These are phyloP conservation scores for Dolichomitus sp. DNA, from an alignment of 2,888 invertebrate genomes.

Conservation along the genomic window DNA sequence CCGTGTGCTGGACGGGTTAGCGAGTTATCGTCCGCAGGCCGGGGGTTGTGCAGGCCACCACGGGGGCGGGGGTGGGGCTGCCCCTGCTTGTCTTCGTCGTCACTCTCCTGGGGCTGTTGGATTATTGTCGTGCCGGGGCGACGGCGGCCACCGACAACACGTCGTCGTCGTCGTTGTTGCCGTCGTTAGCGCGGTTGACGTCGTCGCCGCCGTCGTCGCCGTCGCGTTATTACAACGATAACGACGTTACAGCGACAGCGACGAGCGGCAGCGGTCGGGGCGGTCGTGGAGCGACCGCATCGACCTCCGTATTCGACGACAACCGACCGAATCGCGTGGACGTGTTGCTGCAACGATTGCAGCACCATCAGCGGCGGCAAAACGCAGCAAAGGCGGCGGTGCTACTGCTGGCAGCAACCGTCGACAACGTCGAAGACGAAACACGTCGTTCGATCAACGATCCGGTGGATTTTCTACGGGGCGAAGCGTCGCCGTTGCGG, in stretches of 20 bases:
- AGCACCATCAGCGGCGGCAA: neutral
- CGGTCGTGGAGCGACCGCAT: constrained; percentile 12
- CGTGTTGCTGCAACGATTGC: neutral
- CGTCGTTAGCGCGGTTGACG: constrained; percentile 58
- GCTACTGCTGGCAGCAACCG: constrained; percentile 11
- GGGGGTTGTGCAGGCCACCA: constrained; percentile 81
- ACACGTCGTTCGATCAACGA: neutral
- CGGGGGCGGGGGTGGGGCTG: constrained; percentile 83
- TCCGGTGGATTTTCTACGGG: constrained; percentile 7
- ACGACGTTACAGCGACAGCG: constrained; percentile 52
- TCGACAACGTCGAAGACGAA: constrained; percentile 12
- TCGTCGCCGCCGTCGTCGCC: constrained; percentile 58
- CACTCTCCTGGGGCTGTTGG: constrained; percentile 75
- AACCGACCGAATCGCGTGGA: neutral
- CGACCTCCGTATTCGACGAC: constrained; percentile 23
- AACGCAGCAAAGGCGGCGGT: neutral
- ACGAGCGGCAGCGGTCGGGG: constrained; percentile 41
- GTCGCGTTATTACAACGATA: constrained; percentile 61
- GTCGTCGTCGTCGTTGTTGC: constrained; percentile 62
- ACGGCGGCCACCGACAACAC: constrained; percentile 76
- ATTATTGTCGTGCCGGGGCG: constrained; percentile 70
- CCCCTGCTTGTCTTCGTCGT: constrained; percentile 83
- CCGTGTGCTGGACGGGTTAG: constrained; percentile 73
- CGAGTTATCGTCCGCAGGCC: constrained; percentile 77
- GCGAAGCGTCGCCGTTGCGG: constrained; percentile 21